Evolutionary conservation across 2,797 vertebrate species (phyloP).

Genomic region (Pseudochirops cupreus): DNA sequence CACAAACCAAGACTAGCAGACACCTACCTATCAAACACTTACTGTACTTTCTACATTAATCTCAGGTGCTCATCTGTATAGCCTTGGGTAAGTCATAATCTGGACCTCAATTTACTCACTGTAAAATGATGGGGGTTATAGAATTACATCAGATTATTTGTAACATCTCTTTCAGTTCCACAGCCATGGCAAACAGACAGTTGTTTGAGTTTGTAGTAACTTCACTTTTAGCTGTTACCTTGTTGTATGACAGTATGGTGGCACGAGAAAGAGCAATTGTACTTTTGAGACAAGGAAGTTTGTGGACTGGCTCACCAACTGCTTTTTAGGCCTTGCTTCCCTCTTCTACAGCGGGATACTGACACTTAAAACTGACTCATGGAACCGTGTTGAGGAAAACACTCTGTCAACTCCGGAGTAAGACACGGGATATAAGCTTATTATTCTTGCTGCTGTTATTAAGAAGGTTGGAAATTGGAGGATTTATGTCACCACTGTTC

Average conservation of each 20-base stretch:
- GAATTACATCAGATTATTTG: neutral
- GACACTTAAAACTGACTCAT: neutral
- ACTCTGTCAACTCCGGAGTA: neutral
- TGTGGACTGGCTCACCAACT: neutral
- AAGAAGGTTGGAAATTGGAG: neutral
- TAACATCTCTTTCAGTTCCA: neutral
- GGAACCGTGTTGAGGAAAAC: too few relatives aligned
- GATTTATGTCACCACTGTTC: neutral
- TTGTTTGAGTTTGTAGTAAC: neutral
- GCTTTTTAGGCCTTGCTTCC: neutral
- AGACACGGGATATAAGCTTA: neutral
- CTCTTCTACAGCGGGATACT: neutral
- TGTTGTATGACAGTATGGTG: neutral
- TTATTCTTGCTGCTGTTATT: neutral
- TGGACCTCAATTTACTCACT: neutral
- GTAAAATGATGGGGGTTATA: neutral
- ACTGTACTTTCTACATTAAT: neutral
- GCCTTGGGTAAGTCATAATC: neutral
- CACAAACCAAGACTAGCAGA: neutral
- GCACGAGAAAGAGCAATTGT: neutral
- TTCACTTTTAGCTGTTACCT: neutral
- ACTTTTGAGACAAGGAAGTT: neutral
- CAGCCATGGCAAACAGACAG: neutral
- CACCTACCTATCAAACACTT: neutral
- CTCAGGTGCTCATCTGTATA: neutral